Evolutionary conservation across 2,888 invertebrate species (phyloP).

Genomic region (Tachina grossa): DNA sequence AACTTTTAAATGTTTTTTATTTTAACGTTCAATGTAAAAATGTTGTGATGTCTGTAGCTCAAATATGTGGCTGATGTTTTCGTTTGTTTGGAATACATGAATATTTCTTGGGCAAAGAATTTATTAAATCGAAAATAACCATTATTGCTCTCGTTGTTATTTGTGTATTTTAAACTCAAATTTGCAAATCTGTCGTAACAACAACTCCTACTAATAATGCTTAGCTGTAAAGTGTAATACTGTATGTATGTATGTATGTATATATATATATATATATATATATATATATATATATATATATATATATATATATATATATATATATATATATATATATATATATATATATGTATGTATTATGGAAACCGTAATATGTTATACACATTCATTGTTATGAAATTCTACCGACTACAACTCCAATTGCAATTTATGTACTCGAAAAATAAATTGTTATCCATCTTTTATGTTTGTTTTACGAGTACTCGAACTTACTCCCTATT

Average conservation of each 20-base stretch:
- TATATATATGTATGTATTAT: constrained; percentile 7
- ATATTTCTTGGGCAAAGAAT: background rate
- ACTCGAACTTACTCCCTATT: constrained; percentile 34
- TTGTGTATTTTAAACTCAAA: constrained; percentile 16
- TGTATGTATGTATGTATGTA: background rate
- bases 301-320: no score
- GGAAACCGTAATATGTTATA: constrained; percentile 51
- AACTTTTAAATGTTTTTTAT: constrained; percentile 35
- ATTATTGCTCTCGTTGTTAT: constrained; percentile 5
- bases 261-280: no score
- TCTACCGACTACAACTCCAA: constrained; percentile 35
- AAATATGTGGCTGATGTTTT: constrained; percentile 2
- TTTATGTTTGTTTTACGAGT: constrained; percentile 24
- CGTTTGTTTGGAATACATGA: background rate
- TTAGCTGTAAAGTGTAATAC: background rate
- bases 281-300: background rate
- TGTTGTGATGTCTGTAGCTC: background rate
- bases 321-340: background rate
- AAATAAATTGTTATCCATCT: constrained; percentile 9
- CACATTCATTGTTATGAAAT: constrained; percentile 53
- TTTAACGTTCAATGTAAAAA: constrained; percentile 1
- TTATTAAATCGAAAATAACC: constrained; percentile 34
- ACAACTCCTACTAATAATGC: background rate
- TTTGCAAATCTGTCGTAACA: background rate
- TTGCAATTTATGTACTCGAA: constrained; percentile 5